phyloP scores from a whole-genome alignment of 2,888 invertebrate species.

The Cryptus armator region DNA sequence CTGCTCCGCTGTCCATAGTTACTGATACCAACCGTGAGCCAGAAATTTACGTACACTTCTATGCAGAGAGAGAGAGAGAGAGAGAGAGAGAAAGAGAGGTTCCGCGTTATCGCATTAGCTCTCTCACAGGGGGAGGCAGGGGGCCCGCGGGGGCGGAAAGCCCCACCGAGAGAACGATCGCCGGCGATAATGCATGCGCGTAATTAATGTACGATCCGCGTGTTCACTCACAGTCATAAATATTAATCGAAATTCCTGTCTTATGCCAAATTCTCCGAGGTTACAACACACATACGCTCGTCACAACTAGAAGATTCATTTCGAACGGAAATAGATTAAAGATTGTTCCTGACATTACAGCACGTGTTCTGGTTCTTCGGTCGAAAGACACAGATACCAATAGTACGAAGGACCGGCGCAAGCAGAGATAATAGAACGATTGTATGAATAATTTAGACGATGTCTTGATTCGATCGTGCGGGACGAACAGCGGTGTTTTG shows the following conservation, averaged over 20 bases:
- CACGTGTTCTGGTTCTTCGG: too few species aligned
- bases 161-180: constrained; percentile 41
- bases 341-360: not conserved
- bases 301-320: not conserved
- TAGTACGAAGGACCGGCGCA: too few species aligned
- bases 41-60: constrained; percentile 47
- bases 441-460: too few species aligned
- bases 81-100: not conserved
- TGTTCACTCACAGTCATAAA: constrained; percentile 44
- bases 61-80: constrained; percentile 9
- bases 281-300: not conserved
- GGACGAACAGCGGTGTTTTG: too few species aligned
- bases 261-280: not conserved
- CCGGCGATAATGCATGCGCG: constrained; percentile 37
- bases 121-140: not conserved
- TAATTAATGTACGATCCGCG: constrained; percentile 53
- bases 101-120: constrained; percentile 42
- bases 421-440: too few species aligned
- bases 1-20: constrained; percentile 3
- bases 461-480: too few species aligned
- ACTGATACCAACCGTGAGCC: not conserved
- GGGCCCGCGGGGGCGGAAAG: not conserved
- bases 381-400: too few species aligned
- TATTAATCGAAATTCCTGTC: constrained; percentile 27
- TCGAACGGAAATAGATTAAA: not conserved